phyloP scores from a whole-genome alignment of 2,888 invertebrate species.

The Nipponacmea schrenckii region DNA sequence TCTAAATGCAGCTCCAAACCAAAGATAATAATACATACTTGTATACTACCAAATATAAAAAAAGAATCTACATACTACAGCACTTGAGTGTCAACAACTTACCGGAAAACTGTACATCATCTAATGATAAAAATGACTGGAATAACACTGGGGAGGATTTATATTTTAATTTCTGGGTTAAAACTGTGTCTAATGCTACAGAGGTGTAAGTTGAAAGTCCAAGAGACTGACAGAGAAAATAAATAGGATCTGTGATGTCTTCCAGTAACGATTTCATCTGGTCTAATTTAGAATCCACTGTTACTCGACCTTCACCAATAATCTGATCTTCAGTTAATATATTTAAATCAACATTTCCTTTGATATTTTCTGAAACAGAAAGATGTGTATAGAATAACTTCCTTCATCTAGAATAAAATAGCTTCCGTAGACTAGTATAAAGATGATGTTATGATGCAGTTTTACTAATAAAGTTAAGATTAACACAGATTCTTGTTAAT shows the following conservation, averaged over 20 bases:
- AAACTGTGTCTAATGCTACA: constrained; percentile 17
- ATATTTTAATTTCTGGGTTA: constrained; percentile 21
- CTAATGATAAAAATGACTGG: constrained; percentile 9
- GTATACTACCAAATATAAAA: too few relatives aligned
- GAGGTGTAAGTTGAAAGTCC: constrained; percentile 17
- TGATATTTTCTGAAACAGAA: constrained; percentile 12
- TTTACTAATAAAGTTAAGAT: too few relatives aligned
- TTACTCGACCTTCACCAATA: constrained; percentile 15
- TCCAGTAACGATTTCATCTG: constrained; percentile 19
- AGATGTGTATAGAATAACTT: background rate
- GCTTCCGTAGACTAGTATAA: too few relatives aligned
- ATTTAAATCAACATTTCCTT: constrained; percentile 21
- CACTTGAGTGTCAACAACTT: too few relatives aligned
- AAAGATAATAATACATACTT: too few relatives aligned
- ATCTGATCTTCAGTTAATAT: constrained; percentile 15
- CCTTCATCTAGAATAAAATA: too few relatives aligned
- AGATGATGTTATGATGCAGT: too few relatives aligned
- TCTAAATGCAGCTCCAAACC: too few relatives aligned
- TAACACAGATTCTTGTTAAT: too few relatives aligned
- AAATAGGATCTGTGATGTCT: constrained; percentile 17
- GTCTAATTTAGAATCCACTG: constrained; percentile 15
- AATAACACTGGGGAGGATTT: constrained; percentile 17
- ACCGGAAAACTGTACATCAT: constrained; percentile 3
- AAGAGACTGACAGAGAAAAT: constrained; percentile 19
- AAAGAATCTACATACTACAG: too few relatives aligned